A percentile compares a stretch with the other conserved stretches of the same genome.
Conservation (phyloP, 92 coral and sea anemone genomes). For the Epizoanthus stellaris region DNA sequence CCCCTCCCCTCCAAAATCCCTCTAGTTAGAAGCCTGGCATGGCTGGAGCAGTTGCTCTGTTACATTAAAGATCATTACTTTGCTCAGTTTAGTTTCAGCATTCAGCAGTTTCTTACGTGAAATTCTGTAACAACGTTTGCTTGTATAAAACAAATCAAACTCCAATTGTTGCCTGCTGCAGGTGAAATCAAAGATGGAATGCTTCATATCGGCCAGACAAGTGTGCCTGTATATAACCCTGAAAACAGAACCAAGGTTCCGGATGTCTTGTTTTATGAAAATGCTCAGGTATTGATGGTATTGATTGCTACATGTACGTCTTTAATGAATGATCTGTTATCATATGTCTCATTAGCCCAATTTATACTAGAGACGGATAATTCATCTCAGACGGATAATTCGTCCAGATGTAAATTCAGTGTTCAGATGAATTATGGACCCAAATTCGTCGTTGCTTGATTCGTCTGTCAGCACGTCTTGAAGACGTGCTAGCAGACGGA, state of each 20-base stretch:
- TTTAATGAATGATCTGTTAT: not conserved
- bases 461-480: too few relatives aligned
- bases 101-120: not conserved
- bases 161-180: constrained; percentile 31
- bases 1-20: too few relatives aligned
- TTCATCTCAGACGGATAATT: too few relatives aligned
- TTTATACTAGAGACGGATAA: too few relatives aligned
- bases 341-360: too few relatives aligned
- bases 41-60: not conserved
- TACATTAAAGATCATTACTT: not conserved
- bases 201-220: constrained; percentile 85
- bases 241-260: constrained; percentile 96
- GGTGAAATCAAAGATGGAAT: constrained; percentile 78
- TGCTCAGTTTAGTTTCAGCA: not conserved
- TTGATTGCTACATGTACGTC: too few relatives aligned
- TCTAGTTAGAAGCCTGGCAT: not conserved
- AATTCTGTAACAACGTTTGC: too few relatives aligned
- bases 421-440: too few relatives aligned
- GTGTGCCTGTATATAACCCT: constrained; percentile 81
- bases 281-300: constrained; percentile 73
- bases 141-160: not conserved
- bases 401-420: too few relatives aligned
- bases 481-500: too few relatives aligned
- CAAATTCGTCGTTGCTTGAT: too few relatives aligned
- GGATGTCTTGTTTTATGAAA: constrained; percentile 91